Base-by-base conservation (phyloP, 2,113 vertebrate species). In the Anoplopoma fimbria region DNA sequence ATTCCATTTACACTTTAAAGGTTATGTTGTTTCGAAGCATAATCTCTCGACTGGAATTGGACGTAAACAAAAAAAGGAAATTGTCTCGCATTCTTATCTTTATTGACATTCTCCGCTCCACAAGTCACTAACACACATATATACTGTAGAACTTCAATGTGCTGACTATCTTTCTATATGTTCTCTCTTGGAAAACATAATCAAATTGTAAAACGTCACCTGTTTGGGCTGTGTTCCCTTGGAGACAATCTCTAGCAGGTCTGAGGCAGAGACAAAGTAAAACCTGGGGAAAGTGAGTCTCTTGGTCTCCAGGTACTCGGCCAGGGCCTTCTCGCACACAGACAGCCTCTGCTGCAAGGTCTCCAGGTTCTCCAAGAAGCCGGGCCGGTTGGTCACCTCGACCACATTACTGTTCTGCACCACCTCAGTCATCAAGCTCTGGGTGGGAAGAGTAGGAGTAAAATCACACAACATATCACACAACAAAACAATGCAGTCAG, bases 211-310 rank as follows among this genome's bases (percentile, higher is more conserved):
- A 69, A 36, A 4, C 42, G 0, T 53, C 69, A 95, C 95, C 95
- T 96, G 91, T 85, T 89, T 95, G 51, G 93, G 95, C 60, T 89
- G 72, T 33, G 93, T 95, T 87, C 94, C 93, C 81, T 96, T 95
- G 58, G 94, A 96, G 78, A 96, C 88, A 0, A 95, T 96, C 90
- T 96, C 95, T 69, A 96, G 84, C 73, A 96, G 92, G 87, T 96
- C 94, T 33, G 89, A 87, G 4, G 89, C 92, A 19, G 95, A 96
- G 55, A 96, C 91, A 68, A 96, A 96, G 72, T 89, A 87, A 79
- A 95, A 96, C 65, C 94, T 91, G 17, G 88, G 95, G 89, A 96
- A 95, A 2, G 79, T 88, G 51, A 96, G 92, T 79, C 91, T 94
- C 84, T 92, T 93, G 13, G 95, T 94, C 87, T 96, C 95, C 76